Evolutionary conservation across 2,797 vertebrate species (phyloP).

Genomic region (Rhinatrema bivittatum): DNA sequence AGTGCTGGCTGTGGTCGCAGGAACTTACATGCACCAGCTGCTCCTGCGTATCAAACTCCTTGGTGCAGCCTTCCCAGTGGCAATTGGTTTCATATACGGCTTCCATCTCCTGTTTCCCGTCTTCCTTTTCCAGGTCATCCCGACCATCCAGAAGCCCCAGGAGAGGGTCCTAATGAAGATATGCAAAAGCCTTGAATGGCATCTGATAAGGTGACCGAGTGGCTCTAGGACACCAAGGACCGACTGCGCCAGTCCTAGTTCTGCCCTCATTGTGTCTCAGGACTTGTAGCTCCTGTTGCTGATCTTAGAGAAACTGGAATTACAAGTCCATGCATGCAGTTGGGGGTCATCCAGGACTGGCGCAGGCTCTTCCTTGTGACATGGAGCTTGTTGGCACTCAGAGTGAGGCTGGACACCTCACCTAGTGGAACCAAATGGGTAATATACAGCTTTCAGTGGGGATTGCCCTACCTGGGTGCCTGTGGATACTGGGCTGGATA

Average conservation of each 20-base stretch:
- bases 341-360: too few species aligned
- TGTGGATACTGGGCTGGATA: conserved; percentile 87
- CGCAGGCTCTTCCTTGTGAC: too few species aligned
- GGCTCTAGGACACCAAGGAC: background rate
- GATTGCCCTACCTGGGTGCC: conserved; percentile 96
- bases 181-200: too few species aligned
- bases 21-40: conserved; percentile 93
- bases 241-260: too few species aligned
- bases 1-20: too few species aligned
- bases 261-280: background rate
- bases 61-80: conserved; percentile 90
- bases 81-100: conserved; percentile 92
- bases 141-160: conserved; percentile 80
- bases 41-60: conserved; percentile 95
- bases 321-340: too few species aligned
- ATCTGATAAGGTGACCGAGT: background rate
- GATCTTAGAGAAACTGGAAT: rapidly evolving
- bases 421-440: too few species aligned
- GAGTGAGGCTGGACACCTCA: too few species aligned
- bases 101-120: conserved; percentile 84
- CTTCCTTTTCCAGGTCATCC: conserved; percentile 90
- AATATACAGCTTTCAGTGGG: too few species aligned
- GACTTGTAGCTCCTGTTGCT: too few species aligned
- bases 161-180: conserved; percentile 84
- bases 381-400: too few species aligned